These are phyloP conservation scores for Distichodus sexfasciatus DNA, from an alignment of 2,797 vertebrate species.

Conservation along the genomic window DNA sequence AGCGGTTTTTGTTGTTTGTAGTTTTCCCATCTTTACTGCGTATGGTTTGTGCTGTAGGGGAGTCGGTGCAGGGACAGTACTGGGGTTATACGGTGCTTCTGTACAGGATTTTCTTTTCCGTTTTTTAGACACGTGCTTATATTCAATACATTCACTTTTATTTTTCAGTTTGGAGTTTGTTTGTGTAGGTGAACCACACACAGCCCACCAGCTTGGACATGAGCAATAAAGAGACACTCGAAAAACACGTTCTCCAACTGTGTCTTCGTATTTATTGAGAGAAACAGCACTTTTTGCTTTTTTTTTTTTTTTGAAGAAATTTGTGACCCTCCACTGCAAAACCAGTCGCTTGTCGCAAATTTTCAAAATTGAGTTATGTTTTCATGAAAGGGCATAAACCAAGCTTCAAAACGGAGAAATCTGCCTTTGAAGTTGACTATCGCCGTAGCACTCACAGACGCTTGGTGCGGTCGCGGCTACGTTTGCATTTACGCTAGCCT, in stretches of 20 bases:
- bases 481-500: too few relatives aligned
- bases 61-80: conserved; percentile 26
- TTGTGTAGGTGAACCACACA: conserved; percentile 76
- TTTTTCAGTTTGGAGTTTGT: conserved; percentile 66
- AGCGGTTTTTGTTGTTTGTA: background rate
- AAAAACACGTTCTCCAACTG: conserved; percentile 41
- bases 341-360: too few relatives aligned
- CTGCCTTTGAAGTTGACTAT: too few relatives aligned
- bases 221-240: conserved; percentile 81
- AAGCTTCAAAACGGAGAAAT: too few relatives aligned
- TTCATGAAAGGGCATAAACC: too few relatives aligned
- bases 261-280: background rate
- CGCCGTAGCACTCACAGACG: too few relatives aligned
- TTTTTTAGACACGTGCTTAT: conserved; percentile 9
- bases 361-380: too few relatives aligned
- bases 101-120: background rate
- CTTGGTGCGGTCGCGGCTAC: too few relatives aligned
- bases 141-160: conserved; percentile 37
- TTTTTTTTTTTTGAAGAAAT: too few relatives aligned
- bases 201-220: conserved; percentile 80
- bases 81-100: conserved; percentile 28
- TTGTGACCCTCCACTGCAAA: too few relatives aligned
- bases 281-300: too few relatives aligned
- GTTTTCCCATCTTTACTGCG: conserved; percentile 23
- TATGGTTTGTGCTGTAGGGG: conserved; percentile 14